phyloP scores from a whole-genome alignment of 2,113 vertebrate genomes.

The Empidonax traillii region DNA sequence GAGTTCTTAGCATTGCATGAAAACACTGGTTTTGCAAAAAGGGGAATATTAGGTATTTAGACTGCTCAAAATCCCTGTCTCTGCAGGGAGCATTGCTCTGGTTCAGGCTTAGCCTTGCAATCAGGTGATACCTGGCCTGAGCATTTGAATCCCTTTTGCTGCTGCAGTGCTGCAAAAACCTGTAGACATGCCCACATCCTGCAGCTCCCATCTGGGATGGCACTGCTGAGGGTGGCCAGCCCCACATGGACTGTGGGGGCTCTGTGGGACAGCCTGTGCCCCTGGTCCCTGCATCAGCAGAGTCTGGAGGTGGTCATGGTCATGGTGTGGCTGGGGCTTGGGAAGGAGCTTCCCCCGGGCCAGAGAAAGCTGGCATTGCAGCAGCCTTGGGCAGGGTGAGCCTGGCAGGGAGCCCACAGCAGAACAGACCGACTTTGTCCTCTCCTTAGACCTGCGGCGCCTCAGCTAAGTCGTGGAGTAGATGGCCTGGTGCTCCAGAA shows the following conservation, averaged over 20 bases:
- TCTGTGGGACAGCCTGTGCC: background rate
- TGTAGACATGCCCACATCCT: accelerated
- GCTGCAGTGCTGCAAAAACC: background rate
- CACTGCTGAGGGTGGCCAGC: accelerated
- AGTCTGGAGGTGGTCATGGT: background rate
- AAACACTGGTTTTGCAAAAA: background rate
- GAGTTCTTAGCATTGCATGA: background rate
- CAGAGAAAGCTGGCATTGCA: background rate
- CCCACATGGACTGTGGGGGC: accelerated
- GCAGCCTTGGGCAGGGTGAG: accelerated
- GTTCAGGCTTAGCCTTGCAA: background rate
- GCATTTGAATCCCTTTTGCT: background rate
- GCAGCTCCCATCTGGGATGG: background rate
- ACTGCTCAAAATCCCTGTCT: background rate
- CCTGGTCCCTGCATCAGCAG: background rate
- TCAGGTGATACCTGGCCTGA: background rate
- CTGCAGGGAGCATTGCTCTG: background rate
- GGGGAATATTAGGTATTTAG: background rate
- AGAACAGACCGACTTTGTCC: background rate
- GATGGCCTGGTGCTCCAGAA: background rate
- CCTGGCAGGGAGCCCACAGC: background rate
- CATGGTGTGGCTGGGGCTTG: background rate
- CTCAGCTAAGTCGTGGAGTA: background rate
- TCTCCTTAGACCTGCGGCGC: background rate
- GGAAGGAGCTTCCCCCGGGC: accelerated